A percentile compares a stretch with the other conserved stretches of the same genome.
phyloP scores from a whole-genome alignment of 1,140 invertebrate genomes.

The Leptinotarsa lineolata region DNA sequence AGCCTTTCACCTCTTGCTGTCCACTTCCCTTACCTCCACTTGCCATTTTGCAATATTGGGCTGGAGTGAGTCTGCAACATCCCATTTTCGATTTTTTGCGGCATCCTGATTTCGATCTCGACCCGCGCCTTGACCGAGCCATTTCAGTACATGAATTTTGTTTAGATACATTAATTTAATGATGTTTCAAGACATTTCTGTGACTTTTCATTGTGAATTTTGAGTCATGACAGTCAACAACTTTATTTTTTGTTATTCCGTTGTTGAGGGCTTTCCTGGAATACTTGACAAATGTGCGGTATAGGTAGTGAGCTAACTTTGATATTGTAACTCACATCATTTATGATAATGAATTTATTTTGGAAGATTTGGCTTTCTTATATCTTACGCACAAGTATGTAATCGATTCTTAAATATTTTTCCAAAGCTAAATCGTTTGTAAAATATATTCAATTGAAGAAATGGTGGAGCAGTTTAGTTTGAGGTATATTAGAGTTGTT shows the following conservation, averaged over 20 bases:
- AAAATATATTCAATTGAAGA: too few relatives aligned
- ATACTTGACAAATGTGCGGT: neutral
- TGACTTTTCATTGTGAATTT: conserved; percentile 16
- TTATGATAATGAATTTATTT: too few relatives aligned
- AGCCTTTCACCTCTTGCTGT: neutral
- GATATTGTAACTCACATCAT: too few relatives aligned
- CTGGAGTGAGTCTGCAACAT: conserved; percentile 19
- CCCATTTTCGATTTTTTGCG: conserved; percentile 9
- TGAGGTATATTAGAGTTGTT: too few relatives aligned
- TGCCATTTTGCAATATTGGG: conserved; percentile 25
- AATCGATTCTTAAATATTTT: too few relatives aligned
- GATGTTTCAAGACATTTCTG: conserved; percentile 1
- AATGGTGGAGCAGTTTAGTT: too few relatives aligned
- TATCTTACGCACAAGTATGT: too few relatives aligned
- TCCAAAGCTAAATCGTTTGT: too few relatives aligned
- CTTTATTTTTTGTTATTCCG: neutral
- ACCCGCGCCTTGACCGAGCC: conserved; percentile 11
- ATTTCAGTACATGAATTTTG: conserved; percentile 15
- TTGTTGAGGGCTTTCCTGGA: neutral
- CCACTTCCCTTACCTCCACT: neutral
- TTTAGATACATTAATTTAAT: neutral
- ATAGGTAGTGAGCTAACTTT: neutral
- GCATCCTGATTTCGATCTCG: conserved; percentile 3
- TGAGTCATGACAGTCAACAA: conserved; percentile 19
- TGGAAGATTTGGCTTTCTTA: too few relatives aligned